Evolutionary conservation across 1,140 invertebrate species (phyloP).

Genomic region (Ectropis grisescens): DNA sequence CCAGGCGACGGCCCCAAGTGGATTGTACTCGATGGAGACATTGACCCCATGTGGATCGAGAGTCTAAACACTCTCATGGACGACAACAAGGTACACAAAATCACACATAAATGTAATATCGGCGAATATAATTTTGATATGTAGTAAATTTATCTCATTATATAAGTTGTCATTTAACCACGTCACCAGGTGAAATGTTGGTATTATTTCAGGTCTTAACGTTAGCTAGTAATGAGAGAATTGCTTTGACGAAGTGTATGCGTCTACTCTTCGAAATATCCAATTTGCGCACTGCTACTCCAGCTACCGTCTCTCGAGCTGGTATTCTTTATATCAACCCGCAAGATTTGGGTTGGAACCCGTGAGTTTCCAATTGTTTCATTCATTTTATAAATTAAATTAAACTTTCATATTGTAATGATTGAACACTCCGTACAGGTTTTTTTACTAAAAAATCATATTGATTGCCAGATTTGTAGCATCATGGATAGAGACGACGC

Average conservation of each 20-base stretch:
- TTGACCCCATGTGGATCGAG: conserved; percentile 98
- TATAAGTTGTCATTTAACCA: no score
- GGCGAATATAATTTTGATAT: no score
- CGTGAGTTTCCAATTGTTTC: conserved; percentile 77
- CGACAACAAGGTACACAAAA: conserved; percentile 86
- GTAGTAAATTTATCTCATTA: no score
- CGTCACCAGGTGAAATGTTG: no score
- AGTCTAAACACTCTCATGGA: conserved; percentile 92
- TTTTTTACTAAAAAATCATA: no score
- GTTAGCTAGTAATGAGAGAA: conserved; percentile 93
- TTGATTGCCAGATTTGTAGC: conserved; percentile 86
- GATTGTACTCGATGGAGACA: conserved; percentile 97
- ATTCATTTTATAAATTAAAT: no score
- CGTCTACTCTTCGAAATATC: conserved; percentile 94
- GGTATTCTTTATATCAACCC: conserved; percentile 94
- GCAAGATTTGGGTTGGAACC: conserved; percentile 95
- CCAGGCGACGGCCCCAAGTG: conserved; percentile 90
- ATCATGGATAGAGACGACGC: conserved; percentile 92
- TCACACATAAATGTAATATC: no score
- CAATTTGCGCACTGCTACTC: conserved; percentile 93
- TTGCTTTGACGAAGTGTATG: conserved; percentile 92
- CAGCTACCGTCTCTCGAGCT: conserved; percentile 94
- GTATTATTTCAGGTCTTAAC: conserved; percentile 86
- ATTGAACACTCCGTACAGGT: no score
- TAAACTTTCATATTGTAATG: no score